A percentile compares a stretch with the other conserved stretches of the same genome.
phyloP scores from a whole-genome alignment of 1,140 invertebrate species.

The Stenopsyche tienmushanensis region DNA sequence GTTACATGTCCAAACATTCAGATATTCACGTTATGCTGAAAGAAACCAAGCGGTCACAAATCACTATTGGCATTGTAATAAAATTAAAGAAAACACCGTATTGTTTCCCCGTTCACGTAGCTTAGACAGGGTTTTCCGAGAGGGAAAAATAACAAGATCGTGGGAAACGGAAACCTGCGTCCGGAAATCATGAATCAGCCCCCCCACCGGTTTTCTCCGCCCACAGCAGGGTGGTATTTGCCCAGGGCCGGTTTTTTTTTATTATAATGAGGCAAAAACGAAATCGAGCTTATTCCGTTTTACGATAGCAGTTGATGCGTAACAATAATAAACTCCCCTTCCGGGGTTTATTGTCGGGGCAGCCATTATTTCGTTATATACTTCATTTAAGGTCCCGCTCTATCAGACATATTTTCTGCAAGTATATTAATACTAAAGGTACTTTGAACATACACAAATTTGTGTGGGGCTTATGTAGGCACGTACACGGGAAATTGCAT shows the following conservation, averaged over 20 bases:
- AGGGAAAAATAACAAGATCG: conserved; percentile 25
- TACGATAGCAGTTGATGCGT: conserved; percentile 30
- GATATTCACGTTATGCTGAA: too few relatives aligned
- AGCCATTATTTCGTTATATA: conserved; percentile 11
- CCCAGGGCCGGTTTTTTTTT: conserved; percentile 1
- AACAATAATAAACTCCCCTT: conserved; percentile 25
- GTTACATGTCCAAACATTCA: too few relatives aligned
- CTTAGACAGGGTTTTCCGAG: not conserved
- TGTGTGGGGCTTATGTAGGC: too few relatives aligned
- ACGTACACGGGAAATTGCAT: too few relatives aligned
- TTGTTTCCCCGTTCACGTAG: not conserved
- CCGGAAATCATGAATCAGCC: conserved; percentile 32
- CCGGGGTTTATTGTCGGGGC: not conserved
- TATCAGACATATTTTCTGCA: not conserved
- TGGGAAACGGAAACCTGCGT: conserved; percentile 28
- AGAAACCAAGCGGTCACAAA: too few relatives aligned
- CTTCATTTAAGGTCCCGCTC: not conserved
- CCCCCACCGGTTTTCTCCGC: not conserved
- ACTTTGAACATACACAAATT: too few relatives aligned
- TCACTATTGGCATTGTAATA: not conserved
- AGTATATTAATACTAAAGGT: too few relatives aligned
- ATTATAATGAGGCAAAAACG: conserved; percentile 27
- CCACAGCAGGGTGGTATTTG: not conserved
- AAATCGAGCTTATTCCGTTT: conserved; percentile 33
- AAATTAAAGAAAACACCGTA: not conserved